These are phyloP conservation scores for Automeris io DNA, from an alignment of 2,888 invertebrate species.

Conservation along the genomic window DNA sequence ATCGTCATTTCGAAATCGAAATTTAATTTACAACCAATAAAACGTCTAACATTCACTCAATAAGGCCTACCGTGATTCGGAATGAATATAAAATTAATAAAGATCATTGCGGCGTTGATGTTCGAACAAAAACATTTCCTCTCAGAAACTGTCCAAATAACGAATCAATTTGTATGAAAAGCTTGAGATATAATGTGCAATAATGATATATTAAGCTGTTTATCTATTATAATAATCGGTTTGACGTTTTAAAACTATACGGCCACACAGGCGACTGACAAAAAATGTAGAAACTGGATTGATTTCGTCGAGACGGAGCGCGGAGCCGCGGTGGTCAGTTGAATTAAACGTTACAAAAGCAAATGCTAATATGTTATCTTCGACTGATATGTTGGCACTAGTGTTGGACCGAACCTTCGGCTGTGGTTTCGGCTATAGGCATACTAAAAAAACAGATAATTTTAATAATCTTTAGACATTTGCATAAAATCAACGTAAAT, in stretches of 20 bases:
- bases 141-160: conserved; percentile 11
- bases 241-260: conserved; percentile 21
- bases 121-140: conserved; percentile 8
- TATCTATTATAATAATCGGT: conserved; percentile 16
- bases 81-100: conserved; percentile 4
- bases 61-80: conserved; percentile 3
- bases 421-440: no score
- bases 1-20: conserved; percentile 10
- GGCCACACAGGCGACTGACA: conserved; percentile 19
- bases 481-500: no score
- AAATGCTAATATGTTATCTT: neutral
- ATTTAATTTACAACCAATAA: conserved; percentile 10
- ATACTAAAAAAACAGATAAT: no score
- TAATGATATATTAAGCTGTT: conserved; percentile 22
- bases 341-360: conserved; percentile 1
- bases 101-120: conserved; percentile 1
- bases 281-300: conserved; percentile 20
- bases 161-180: conserved; percentile 15
- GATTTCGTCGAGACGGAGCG: conserved; percentile 9
- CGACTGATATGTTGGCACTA: conserved; percentile 11
- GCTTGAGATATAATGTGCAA: conserved; percentile 24
- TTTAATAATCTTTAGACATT: no score
- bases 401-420: no score
- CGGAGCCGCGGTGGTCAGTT: neutral
- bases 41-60: conserved; percentile 5